A percentile compares a stretch with the other conserved stretches of the same genome.
These are phyloP conservation scores for Thumatha senex DNA, from an alignment of 2,888 invertebrate genomes.

Conservation along the genomic window DNA sequence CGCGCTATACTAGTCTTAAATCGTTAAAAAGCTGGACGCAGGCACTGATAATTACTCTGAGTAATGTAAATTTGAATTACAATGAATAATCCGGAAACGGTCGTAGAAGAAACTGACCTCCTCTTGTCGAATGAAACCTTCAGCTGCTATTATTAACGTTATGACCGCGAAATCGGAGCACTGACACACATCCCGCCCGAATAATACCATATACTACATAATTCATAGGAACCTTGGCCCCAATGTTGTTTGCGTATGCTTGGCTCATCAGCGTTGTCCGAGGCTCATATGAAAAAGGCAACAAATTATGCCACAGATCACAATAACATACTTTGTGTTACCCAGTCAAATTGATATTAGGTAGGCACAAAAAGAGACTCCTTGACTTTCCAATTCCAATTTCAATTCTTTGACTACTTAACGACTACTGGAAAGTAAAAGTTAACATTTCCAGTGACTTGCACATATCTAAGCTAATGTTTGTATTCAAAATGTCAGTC, in stretches of 20 bases:
- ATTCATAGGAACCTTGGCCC: conserved; percentile 80
- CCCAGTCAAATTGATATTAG: conserved; percentile 1
- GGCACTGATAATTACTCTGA: conserved; percentile 12
- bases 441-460: not conserved
- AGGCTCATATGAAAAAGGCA: conserved; percentile 32
- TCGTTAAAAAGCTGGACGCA: conserved; percentile 12
- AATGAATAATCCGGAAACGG: conserved; percentile 65
- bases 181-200: conserved; percentile 75
- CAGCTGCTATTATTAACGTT: conserved; percentile 73
- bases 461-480: conserved; percentile 4
- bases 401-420: not conserved
- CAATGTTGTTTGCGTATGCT: conserved; percentile 57
- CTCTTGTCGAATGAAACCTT: conserved; percentile 73
- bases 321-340: conserved; percentile 7
- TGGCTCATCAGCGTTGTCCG: conserved; percentile 40
- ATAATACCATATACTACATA: conserved; percentile 81
- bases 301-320: conserved; percentile 16
- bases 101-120: conserved; percentile 70
- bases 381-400: not conserved
- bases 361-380: not conserved
- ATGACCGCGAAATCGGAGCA: conserved; percentile 78
- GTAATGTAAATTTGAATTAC: conserved; percentile 35
- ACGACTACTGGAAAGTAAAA: not conserved
- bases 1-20: not conserved
- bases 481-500: conserved; percentile 15